phyloP scores from a whole-genome alignment of 2,113 vertebrate species.

The Azemiops feae region DNA sequence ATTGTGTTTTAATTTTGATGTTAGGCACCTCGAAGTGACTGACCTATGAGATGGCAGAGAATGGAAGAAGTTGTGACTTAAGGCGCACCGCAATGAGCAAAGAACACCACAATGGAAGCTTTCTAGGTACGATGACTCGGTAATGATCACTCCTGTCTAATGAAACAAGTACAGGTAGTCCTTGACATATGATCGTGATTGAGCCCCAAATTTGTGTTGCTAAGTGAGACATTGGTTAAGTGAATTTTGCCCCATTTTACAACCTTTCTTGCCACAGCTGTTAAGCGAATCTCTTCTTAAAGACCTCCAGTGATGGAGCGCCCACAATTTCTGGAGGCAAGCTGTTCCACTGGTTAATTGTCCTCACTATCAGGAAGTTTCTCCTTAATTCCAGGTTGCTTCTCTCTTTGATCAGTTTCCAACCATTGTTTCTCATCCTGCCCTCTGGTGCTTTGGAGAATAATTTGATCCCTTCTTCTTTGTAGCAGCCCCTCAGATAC shows the following conservation, averaged over 20 bases:
- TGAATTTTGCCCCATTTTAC: neutral
- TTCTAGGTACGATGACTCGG: constrained; percentile 75
- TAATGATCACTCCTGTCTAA: neutral
- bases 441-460: no score
- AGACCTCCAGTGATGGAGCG: no score
- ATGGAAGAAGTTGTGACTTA: constrained; percentile 89
- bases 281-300: neutral
- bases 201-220: neutral
- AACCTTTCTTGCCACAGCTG: neutral
- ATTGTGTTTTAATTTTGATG: neutral
- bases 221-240: neutral
- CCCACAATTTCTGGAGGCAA: no score
- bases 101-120: constrained; percentile 89
- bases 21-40: constrained; percentile 62
- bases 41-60: constrained; percentile 91
- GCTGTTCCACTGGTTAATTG: no score
- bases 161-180: neutral
- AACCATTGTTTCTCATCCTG: no score
- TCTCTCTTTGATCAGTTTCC: no score
- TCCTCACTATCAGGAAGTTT: no score
- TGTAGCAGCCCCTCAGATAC: no score
- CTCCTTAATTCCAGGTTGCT: no score
- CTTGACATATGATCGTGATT: accelerated
- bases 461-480: no score
- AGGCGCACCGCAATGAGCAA: constrained; percentile 81